Evolutionary conservation across 2,797 vertebrate species (phyloP), one percentile per base, ranked within the genome.

Genomic region (Salmo trutta): DNA sequence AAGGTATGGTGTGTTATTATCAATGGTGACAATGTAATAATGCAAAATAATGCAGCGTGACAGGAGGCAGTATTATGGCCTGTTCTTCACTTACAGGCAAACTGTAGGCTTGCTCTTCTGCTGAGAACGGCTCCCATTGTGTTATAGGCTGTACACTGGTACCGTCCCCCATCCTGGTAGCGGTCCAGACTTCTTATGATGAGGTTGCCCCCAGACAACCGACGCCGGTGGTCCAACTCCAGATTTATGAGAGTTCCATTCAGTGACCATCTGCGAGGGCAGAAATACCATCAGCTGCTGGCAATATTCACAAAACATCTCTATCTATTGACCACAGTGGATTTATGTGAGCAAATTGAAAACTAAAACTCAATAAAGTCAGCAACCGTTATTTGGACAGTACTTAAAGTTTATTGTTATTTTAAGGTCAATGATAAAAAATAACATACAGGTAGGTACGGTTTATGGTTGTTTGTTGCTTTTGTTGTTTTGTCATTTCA

Each of bases 131-230:
- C 95, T 87, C 96, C 96, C 62, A 92, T 87, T n/a, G 93, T 87
- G 90, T 96, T 96, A 85, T 92, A 94, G 21, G 95, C 96, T 80
- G 95, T 95, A 78, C 96, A 97, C 78, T 96, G 96, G 85, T 96
- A 97, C 81, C 89, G 91, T 83, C 96, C 96, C 12, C 87, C 90
- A 65, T 96, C 95, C 87, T 95, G 91, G 78, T 94, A 90, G 79
- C 92, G 92, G 86, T 93, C 94, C 88, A 96, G 93, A 84, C 91
- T 94, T 84, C 91, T 88, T 84, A 97, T 94, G 88, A 96, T 93
- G 83, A 97, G 94, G 92, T 94, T 95, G 80, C 96, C 96, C 83
- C 94, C 93, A 29, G 90, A 94, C 91, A 96, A 87, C 80, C 90
- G 93, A 81, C 94, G 94, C 65, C 92, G 94, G 67, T 89, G 91